phyloP scores from a whole-genome alignment of 1,140 invertebrate genomes.

The Solenopsis invicta region DNA sequence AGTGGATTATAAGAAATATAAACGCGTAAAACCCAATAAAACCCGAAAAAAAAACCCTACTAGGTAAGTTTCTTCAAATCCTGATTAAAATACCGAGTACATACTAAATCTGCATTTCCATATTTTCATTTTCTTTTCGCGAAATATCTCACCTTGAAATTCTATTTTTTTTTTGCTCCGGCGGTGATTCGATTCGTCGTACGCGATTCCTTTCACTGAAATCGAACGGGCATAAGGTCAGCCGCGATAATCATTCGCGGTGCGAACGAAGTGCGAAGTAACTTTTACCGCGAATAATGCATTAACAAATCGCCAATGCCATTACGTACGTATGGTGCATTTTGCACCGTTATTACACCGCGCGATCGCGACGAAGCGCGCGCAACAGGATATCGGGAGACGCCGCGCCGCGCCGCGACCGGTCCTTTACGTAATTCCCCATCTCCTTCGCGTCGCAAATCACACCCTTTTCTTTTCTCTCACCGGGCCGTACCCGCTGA shows the following conservation, averaged over 20 bases:
- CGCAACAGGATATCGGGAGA: conserved; percentile 38
- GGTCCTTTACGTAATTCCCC: conserved; percentile 52
- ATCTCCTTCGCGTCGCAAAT: conserved; percentile 27
- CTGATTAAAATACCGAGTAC: no score
- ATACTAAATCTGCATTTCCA: neutral
- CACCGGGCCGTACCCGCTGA: neutral
- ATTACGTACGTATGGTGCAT: conserved; percentile 1
- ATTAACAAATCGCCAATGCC: conserved; percentile 53
- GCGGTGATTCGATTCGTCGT: conserved; percentile 18
- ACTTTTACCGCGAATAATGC: conserved; percentile 42
- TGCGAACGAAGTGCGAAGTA: conserved; percentile 35
- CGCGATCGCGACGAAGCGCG: neutral
- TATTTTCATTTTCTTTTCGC: neutral
- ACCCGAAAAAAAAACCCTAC: no score
- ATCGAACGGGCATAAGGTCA: conserved; percentile 45
- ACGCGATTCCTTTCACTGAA: conserved; percentile 46
- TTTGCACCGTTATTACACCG: conserved; percentile 30
- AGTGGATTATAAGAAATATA: no score
- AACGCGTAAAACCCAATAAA: no score
- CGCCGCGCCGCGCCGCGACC: no score
- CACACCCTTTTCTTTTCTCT: conserved; percentile 20
- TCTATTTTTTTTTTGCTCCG: neutral
- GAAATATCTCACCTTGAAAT: conserved; percentile 26
- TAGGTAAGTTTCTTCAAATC: no score
- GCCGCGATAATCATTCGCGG: conserved; percentile 30